A percentile compares a stretch with the other conserved stretches of the same genome.
phyloP scores from a whole-genome alignment of 35 echinoderm and acorn worm genomes.

The Ophioderma brevispina region DNA sequence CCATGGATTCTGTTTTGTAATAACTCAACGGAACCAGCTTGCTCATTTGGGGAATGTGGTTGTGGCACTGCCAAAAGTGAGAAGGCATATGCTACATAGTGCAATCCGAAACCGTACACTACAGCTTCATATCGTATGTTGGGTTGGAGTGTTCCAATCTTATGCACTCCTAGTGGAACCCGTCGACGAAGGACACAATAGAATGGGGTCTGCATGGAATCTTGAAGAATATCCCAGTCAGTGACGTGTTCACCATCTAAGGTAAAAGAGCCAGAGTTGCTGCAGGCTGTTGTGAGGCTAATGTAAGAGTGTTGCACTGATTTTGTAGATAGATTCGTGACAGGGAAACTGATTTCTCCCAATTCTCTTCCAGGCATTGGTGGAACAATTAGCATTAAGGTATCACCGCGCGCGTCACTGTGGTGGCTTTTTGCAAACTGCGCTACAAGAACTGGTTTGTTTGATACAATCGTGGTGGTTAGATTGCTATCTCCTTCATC shows the following conservation, averaged over 20 bases:
- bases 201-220: background rate
- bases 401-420: background rate
- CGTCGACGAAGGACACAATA: background rate
- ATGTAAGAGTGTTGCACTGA: background rate
- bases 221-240: background rate
- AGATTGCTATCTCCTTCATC: background rate
- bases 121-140: background rate
- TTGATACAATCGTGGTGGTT: background rate
- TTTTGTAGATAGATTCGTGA: background rate
- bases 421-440: background rate
- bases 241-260: background rate
- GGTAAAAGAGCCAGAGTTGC: background rate
- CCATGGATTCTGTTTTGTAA: no score
- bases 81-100: background rate
- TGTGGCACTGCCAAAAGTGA: background rate
- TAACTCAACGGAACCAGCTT: no score
- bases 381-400: background rate
- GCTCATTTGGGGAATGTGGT: no score
- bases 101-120: background rate
- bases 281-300: background rate
- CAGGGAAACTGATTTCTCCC: background rate
- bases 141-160: background rate
- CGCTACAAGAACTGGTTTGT: background rate
- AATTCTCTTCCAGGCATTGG: background rate
- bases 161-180: background rate